Percentiles rank a stretch among this genome's conserved stretches.
phyloP scores from a whole-genome alignment of 2,888 invertebrate species.

The Diabrotica balteata region DNA sequence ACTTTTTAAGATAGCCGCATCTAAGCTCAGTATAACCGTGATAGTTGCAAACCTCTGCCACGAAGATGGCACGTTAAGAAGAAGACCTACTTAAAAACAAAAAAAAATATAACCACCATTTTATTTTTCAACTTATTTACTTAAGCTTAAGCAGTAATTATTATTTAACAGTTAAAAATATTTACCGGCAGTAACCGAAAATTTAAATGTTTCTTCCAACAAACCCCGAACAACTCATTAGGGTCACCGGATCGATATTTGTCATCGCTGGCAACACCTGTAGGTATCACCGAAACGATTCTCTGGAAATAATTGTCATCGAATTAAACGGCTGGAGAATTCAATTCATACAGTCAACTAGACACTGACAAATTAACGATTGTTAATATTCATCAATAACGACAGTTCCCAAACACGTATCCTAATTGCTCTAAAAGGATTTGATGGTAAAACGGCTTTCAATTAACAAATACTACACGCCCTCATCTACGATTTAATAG shows the following conservation, averaged over 20 bases:
- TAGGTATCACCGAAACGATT: constrained; percentile 8
- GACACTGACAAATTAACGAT: constrained; percentile 27
- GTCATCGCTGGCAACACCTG: constrained; percentile 13
- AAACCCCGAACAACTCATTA: too few species aligned
- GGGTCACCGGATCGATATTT: not conserved
- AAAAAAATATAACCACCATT: too few species aligned
- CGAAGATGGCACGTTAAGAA: too few species aligned
- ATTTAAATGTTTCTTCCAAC: too few species aligned
- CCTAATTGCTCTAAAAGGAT: constrained; percentile 37
- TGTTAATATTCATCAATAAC: constrained; percentile 21
- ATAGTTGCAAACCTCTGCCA: too few species aligned
- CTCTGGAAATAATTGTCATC: constrained; percentile 17
- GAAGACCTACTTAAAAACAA: too few species aligned
- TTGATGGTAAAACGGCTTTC: constrained; percentile 29
- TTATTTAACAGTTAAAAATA: too few species aligned
- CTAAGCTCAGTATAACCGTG: too few species aligned
- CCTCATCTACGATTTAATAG: constrained; percentile 34
- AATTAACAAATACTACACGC: constrained; percentile 35
- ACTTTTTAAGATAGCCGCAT: too few species aligned
- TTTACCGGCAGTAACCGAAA: too few species aligned
- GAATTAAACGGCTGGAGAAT: constrained; percentile 17
- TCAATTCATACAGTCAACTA: constrained; percentile 21
- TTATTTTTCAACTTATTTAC: too few species aligned
- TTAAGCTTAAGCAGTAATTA: too few species aligned
- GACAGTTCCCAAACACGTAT: constrained; percentile 15